Percentiles rank a stretch among this genome's conserved stretches.
These are phyloP conservation scores for Celastrina argiolus DNA, from an alignment of 2,888 invertebrate species.

Conservation along the genomic window DNA sequence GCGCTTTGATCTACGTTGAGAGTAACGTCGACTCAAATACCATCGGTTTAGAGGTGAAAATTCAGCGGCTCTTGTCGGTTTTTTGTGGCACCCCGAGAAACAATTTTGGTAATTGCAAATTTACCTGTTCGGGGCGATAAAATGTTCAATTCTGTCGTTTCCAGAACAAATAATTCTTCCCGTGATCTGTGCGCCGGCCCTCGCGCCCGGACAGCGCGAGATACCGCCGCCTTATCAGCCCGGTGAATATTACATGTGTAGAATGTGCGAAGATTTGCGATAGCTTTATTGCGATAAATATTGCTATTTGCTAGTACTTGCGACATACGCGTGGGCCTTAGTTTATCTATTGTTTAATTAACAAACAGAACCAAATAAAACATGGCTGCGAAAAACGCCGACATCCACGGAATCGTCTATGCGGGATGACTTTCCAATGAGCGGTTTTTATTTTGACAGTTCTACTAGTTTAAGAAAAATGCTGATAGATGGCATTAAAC, in stretches of 20 bases:
- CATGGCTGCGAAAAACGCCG: not conserved
- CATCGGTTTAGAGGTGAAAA: slow-evolving; percentile 29
- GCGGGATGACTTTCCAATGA: not conserved
- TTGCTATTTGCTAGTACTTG: not conserved
- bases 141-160: slow-evolving; percentile 38
- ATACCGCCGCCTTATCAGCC: slow-evolving; percentile 20
- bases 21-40: not conserved
- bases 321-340: not conserved
- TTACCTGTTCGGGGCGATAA: slow-evolving; percentile 56
- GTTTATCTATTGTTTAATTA: not conserved
- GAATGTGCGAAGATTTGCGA: slow-evolving; percentile 16
- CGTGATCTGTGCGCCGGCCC: slow-evolving; percentile 19
- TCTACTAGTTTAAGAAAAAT: too few species aligned
- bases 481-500: too few species aligned
- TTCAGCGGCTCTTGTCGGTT: slow-evolving; percentile 32
- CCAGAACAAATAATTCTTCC: slow-evolving; percentile 25
- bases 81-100: slow-evolving; percentile 43
- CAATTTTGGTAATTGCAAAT: slow-evolving; percentile 54
- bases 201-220: slow-evolving; percentile 4
- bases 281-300: slow-evolving; percentile 9
- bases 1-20: slow-evolving; percentile 14
- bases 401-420: not conserved
- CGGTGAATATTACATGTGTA: slow-evolving; percentile 16
- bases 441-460: too few species aligned
- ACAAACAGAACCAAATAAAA: not conserved